A percentile compares a stretch with the other conserved stretches of the same genome.
phyloP scores from a whole-genome alignment of 2,888 invertebrate species.

The Drosophila kuntzei region DNA sequence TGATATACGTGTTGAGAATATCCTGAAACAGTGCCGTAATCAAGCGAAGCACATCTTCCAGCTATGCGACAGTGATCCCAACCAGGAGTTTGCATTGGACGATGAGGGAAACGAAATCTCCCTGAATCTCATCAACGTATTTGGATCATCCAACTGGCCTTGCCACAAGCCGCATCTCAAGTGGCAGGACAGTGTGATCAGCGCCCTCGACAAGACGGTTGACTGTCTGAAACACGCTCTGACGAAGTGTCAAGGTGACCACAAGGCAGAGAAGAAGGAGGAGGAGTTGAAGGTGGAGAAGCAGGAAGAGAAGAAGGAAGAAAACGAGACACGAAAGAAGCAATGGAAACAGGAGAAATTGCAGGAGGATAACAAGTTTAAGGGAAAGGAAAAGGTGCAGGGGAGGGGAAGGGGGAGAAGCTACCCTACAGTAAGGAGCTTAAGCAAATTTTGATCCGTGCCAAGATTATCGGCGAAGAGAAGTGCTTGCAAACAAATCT shows the following conservation, averaged over 20 bases:
- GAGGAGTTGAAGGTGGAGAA: not conserved
- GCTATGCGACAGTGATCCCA: not conserved
- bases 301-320: not conserved
- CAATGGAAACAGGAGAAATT: not conserved
- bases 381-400: not conserved
- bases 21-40: constrained; percentile 2
- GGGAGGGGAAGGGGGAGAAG: not conserved
- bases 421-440: not conserved
- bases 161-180: not conserved
- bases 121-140: not conserved
- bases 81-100: not conserved
- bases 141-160: not conserved
- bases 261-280: not conserved
- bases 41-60: not conserved
- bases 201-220: constrained; percentile 3
- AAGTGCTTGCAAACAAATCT: not conserved
- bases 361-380: not conserved
- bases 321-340: not conserved
- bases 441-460: not conserved
- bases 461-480: not conserved
- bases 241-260: not conserved
- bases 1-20: not conserved
- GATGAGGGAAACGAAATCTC: not conserved
- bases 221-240: not conserved
- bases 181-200: constrained; percentile 12